Evolutionary conservation across 92 coral and sea anemone species (phyloP).

Genomic region (Umimayanthus chanpuru): DNA sequence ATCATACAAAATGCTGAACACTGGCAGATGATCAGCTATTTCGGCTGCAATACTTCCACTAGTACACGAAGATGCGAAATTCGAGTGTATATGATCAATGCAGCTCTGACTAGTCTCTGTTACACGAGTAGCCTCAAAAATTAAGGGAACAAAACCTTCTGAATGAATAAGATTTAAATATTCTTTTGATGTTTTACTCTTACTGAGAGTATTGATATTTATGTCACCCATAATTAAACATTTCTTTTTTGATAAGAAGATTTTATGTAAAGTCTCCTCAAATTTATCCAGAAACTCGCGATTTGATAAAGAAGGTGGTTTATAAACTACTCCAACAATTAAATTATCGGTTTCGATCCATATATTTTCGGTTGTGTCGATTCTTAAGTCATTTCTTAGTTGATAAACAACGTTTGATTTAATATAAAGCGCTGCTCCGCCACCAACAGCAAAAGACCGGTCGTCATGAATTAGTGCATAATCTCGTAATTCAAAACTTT

Average conservation of each 20-base stretch:
- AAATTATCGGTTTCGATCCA: slow-evolving; percentile 54
- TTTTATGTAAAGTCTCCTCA: slow-evolving; percentile 44
- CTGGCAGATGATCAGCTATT: slow-evolving; percentile 58
- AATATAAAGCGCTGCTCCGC: slow-evolving; percentile 40
- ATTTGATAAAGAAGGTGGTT: slow-evolving; percentile 47
- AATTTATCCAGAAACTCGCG: slow-evolving; percentile 49
- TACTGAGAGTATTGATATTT: slow-evolving; percentile 46
- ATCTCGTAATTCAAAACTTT: slow-evolving; percentile 35
- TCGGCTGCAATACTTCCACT: slow-evolving; percentile 58
- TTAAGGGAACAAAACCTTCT: slow-evolving; percentile 54
- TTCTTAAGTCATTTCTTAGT: slow-evolving; percentile 25
- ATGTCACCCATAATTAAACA: slow-evolving; percentile 55
- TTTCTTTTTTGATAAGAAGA: slow-evolving; percentile 43
- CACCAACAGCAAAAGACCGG: slow-evolving; percentile 46
- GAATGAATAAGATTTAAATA: slow-evolving; percentile 50
- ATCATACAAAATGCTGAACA: slow-evolving; percentile 44
- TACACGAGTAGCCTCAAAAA: slow-evolving; percentile 51
- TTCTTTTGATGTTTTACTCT: slow-evolving; percentile 50
- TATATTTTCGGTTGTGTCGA: slow-evolving; percentile 34
- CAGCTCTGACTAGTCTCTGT: slow-evolving; percentile 36
- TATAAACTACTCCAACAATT: slow-evolving; percentile 51
- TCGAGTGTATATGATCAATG: slow-evolving; percentile 52
- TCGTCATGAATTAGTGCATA: slow-evolving; percentile 40
- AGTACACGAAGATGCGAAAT: slow-evolving; percentile 43
- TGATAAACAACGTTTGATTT: slow-evolving; percentile 37